Conservation (phyloP, 1,140 invertebrate species). For the Chrysopa pallens region DNA sequence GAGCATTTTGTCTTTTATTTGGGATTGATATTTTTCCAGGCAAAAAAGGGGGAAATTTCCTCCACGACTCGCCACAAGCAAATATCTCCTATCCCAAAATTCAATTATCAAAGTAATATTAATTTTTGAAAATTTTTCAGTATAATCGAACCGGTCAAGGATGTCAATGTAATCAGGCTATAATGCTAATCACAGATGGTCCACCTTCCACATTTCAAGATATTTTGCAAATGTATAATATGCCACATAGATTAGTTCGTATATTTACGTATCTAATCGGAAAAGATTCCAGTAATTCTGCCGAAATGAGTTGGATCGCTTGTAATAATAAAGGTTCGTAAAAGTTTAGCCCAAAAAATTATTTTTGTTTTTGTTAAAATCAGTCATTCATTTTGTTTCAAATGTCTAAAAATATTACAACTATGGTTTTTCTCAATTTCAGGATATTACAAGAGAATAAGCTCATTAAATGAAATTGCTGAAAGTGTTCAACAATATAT, state of each 20-base stretch:
- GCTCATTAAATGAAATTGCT: slow-evolving; percentile 8
- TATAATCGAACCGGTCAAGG: slow-evolving; percentile 66
- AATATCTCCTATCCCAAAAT: no score
- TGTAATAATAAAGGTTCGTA: slow-evolving; percentile 84
- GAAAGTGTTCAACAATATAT: slow-evolving; percentile 77
- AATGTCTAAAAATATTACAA: no score
- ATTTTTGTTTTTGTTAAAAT: background rate
- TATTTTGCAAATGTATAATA: slow-evolving; percentile 72
- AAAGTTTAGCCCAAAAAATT: background rate
- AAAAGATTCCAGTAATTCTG: slow-evolving; percentile 67
- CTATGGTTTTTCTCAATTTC: background rate
- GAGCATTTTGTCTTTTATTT: no score
- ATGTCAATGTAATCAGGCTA: slow-evolving; percentile 92
- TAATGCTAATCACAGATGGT: slow-evolving; percentile 89
- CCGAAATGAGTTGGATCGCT: slow-evolving; percentile 82
- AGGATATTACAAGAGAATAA: slow-evolving; percentile 17
- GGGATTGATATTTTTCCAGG: no score
- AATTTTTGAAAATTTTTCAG: slow-evolving; percentile 21
- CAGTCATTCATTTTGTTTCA: no score
- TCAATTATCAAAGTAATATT: background rate
- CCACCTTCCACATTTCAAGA: slow-evolving; percentile 50
- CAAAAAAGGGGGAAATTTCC: no score
- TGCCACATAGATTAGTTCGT: slow-evolving; percentile 75
- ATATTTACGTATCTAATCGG: slow-evolving; percentile 96
- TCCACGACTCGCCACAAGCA: no score